Conservation (phyloP, 2,113 vertebrate genomes). For the Crotalus helleri region DNA sequence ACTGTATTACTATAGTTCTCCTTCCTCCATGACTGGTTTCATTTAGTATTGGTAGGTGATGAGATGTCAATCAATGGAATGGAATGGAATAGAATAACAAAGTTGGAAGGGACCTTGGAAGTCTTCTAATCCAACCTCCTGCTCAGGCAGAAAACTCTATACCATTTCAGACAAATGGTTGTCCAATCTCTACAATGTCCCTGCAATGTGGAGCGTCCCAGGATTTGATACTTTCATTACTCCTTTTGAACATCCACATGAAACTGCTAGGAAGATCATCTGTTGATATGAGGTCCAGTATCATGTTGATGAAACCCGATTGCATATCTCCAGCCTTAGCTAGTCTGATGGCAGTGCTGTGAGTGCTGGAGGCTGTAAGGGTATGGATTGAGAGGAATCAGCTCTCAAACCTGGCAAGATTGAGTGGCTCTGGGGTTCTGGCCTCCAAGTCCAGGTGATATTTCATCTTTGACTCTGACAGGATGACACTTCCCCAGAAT, state of each 20-base stretch:
- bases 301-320: neutral
- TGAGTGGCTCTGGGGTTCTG: neutral
- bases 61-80: neutral
- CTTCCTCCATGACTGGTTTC: neutral
- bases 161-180: no score
- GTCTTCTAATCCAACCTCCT: no score
- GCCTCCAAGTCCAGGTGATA: neutral
- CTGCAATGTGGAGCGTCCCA: neutral
- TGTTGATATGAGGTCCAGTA: neutral
- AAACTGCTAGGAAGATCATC: neutral
- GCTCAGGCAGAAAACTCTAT: no score
- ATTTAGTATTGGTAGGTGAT: neutral
- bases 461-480: neutral
- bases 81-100: no score
- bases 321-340: neutral
- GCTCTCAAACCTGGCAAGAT: neutral
- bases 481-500: neutral
- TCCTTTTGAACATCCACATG: neutral
- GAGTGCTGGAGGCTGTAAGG: neutral
- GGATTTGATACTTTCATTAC: neutral
- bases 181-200: neutral
- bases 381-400: neutral
- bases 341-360: neutral
- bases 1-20: neutral
- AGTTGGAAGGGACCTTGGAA: no score